Conservation (phyloP, 2,888 invertebrate species). For the Microdon myrmicae region DNA sequence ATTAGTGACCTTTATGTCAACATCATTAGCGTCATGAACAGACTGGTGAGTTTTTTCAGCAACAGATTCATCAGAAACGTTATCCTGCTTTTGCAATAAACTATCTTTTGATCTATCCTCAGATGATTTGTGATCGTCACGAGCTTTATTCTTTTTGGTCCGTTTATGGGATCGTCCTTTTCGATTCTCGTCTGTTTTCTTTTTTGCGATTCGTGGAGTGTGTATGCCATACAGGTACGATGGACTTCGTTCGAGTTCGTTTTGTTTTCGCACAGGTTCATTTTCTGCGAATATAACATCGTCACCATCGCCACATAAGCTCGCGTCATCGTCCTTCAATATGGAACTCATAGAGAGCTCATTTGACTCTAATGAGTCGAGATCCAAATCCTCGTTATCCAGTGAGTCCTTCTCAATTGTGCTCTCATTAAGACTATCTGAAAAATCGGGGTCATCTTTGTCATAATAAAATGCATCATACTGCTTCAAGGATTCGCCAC, state of each 20-base stretch:
- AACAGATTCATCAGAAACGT: slow-evolving; percentile 35
- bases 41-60: too few species aligned
- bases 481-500: slow-evolving; percentile 25
- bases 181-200: slow-evolving; percentile 4
- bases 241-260: slow-evolving; percentile 51
- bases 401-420: slow-evolving; percentile 48
- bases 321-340: slow-evolving; percentile 27
- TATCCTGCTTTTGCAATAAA: slow-evolving; percentile 28
- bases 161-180: slow-evolving; percentile 1
- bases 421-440: slow-evolving; percentile 45
- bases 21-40: too few species aligned
- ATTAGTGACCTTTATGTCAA: too few species aligned
- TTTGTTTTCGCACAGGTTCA: slow-evolving; percentile 15
- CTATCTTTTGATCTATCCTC: slow-evolving; percentile 33
- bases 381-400: slow-evolving; percentile 40
- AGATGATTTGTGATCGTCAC: slow-evolving; percentile 2
- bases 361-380: slow-evolving; percentile 41
- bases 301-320: slow-evolving; percentile 22
- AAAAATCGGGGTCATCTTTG: slow-evolving; percentile 43
- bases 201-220: slow-evolving; percentile 18
- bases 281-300: slow-evolving; percentile 1
- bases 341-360: slow-evolving; percentile 26
- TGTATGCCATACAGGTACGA: slow-evolving; percentile 55
- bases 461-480: slow-evolving; percentile 34
- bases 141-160: neutral